Base-by-base conservation (phyloP, 2,797 vertebrate genomes). In the Chloroceryle inda region DNA sequence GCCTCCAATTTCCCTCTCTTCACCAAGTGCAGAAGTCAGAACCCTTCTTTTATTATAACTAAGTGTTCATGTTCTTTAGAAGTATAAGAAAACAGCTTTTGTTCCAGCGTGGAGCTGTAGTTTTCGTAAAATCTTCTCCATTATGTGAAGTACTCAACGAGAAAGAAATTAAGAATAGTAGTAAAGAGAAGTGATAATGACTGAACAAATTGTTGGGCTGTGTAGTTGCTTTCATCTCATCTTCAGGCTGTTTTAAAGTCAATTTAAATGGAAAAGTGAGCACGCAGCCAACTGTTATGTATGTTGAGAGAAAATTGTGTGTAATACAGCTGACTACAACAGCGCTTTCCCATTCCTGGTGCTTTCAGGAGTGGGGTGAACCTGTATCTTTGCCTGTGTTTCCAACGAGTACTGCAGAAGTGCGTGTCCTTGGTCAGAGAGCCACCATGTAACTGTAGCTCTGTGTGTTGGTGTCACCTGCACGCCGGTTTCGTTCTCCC, bases 181-280 rank as follows among this genome's bases (percentile, higher is more conserved):
- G 73, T 81, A 64, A 86, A 26, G 50, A 52, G 26, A 16, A 50
- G 55, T 85, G 83, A n/a, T 31, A 62, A 88, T 58, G 59, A 84
- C 71, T 88, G 89, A 88, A 94, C 31, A 73, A 91, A 66, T 75
- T 33, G 21, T 20, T 84, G 40, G 63, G 73, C 52, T 76, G 67
- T 62, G 9, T 44, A 49, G 62, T 92, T 56, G 29, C 63, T 88
- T 92, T 94, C 17, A 33, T 85, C 58, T 87, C 66, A 26, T 61
- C 33, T 86, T 82, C 80, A 88, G 71, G 20, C 67, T 85, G 58
- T 82, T 66, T 78, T 31, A 71, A 63, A 88, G 80, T 69, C 76
- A 74, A 56, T 89, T 75, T 63, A 92, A 86, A 88, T 94, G 66
- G 79, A 84, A 64, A 69, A 73, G 52, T 12, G 73, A 92, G 63